phyloP scores from a whole-genome alignment of 2,113 vertebrate species.

The Brienomyrus longianalis region DNA sequence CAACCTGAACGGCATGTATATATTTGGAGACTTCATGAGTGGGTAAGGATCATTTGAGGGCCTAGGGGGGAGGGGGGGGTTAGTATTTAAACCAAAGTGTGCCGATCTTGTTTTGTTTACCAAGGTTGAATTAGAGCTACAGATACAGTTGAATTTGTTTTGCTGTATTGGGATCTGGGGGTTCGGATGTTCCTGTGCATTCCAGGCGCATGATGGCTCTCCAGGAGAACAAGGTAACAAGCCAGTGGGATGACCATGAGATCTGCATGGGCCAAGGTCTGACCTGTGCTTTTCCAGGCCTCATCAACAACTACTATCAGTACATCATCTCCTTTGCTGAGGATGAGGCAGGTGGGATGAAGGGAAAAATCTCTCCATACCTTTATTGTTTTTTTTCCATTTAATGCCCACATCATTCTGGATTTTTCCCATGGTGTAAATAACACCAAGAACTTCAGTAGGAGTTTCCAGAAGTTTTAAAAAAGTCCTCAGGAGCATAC shows the following conservation, averaged over 20 bases:
- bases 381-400: background rate
- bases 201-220: slow-evolving; percentile 84
- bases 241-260: slow-evolving; percentile 78
- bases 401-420: background rate
- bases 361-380: background rate
- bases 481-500: background rate
- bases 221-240: slow-evolving; percentile 60
- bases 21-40: slow-evolving; percentile 98
- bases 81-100: background rate
- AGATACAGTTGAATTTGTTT: background rate
- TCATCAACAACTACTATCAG: slow-evolving; percentile 88
- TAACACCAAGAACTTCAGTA: background rate
- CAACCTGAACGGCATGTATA: slow-evolving; percentile 90
- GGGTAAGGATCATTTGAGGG: slow-evolving; percentile 63
- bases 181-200: background rate
- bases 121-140: background rate
- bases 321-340: slow-evolving; percentile 93
- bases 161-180: background rate
- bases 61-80: background rate
- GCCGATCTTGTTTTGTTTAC: background rate
- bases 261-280: slow-evolving; percentile 86
- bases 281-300: slow-evolving; percentile 81
- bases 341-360: slow-evolving; percentile 81
- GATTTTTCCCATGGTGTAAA: background rate
- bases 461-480: background rate